These are phyloP conservation scores for Esox masquinongy DNA, from an alignment of 2,797 vertebrate genomes.

Conservation along the genomic window DNA sequence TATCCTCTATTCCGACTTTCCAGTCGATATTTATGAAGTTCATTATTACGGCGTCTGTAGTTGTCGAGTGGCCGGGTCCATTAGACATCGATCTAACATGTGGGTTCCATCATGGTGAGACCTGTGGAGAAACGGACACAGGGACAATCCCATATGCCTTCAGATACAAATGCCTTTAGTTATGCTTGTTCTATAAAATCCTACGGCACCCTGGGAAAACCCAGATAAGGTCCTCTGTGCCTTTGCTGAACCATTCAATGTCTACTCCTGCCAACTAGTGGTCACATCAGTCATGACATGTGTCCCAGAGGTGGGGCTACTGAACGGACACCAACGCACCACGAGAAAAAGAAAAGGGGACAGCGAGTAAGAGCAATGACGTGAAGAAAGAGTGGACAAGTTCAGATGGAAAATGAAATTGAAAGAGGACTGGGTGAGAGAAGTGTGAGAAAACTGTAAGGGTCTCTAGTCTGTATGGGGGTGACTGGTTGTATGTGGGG, in stretches of 20 bases:
- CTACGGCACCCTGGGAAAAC: background rate
- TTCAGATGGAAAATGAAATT: background rate
- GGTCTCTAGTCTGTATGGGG: conserved; percentile 31
- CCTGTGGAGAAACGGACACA: background rate
- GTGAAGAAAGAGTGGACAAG: conserved; percentile 20
- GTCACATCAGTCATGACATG: conserved; percentile 46
- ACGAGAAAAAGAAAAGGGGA: background rate
- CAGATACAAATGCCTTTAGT: background rate
- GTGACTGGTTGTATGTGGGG: background rate
- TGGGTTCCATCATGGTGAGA: background rate
- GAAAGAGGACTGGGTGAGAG: conserved; percentile 14
- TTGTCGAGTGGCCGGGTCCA: conserved; percentile 44
- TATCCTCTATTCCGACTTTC: conserved; percentile 55
- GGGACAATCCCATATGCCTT: background rate
- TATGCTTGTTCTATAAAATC: background rate
- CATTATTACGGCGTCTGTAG: conserved; percentile 59
- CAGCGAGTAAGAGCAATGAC: background rate
- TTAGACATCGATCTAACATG: conserved; percentile 43
- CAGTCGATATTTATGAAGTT: conserved; percentile 74
- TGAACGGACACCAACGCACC: background rate
- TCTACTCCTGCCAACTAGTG: conserved; percentile 61
- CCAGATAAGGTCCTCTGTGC: conserved; percentile 20
- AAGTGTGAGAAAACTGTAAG: conserved; percentile 15
- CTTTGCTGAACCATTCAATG: conserved; percentile 30
- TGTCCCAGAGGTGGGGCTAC: background rate